phyloP scores from a whole-genome alignment of 2,797 vertebrate species.

The Clarias pachynema region DNA sequence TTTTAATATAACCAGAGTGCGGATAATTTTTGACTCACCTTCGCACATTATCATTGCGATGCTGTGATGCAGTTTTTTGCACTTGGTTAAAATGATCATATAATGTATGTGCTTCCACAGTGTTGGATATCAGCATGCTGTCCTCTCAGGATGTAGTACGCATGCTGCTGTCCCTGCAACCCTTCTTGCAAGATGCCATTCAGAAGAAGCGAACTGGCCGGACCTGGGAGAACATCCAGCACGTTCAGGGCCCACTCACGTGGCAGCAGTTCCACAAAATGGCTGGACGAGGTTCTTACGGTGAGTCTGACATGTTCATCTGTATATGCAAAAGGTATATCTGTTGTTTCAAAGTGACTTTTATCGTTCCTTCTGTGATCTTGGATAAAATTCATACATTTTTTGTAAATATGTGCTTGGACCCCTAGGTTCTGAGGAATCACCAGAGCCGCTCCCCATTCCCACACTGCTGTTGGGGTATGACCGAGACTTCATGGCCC shows the following conservation, averaged over 20 bases:
- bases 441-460: conserved; percentile 93
- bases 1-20: too few relatives aligned
- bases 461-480: conserved; percentile 92
- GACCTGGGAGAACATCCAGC: conserved; percentile 99
- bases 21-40: too few relatives aligned
- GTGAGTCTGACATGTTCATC: conserved; percentile 66
- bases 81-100: background rate
- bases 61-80: background rate
- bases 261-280: conserved; percentile 99
- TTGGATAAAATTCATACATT: background rate
- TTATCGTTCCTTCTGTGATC: background rate
- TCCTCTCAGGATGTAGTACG: conserved; percentile 97
- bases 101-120: conserved; percentile 68
- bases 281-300: conserved; percentile 96
- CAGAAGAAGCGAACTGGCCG: conserved; percentile 96
- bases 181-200: conserved; percentile 96
- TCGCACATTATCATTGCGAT: background rate
- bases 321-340: background rate
- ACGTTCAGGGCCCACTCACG: conserved; percentile 96
- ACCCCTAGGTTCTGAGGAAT: conserved; percentile 90
- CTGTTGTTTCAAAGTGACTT: background rate
- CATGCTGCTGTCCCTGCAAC: conserved; percentile 95
- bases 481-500: conserved; percentile 90
- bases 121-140: conserved; percentile 92
- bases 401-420: conserved; percentile 6